Percentiles rank a stretch among this genome's conserved stretches.
Evolutionary conservation across 1,140 invertebrate genomes (phyloP).

Genomic region (Trissolcus basalis): DNA sequence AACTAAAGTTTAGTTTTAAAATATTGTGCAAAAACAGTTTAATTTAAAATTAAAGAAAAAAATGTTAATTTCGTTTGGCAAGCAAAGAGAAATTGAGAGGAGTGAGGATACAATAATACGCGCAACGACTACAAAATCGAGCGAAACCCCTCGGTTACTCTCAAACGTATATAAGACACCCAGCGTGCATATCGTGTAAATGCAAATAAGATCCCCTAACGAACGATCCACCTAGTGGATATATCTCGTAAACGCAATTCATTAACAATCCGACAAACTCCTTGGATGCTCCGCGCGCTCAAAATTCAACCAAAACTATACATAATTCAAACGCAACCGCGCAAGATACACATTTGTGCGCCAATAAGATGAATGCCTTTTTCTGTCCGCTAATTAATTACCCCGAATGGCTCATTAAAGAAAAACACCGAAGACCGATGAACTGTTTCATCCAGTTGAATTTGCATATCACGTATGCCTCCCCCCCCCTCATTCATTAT

Average conservation of each 20-base stretch:
- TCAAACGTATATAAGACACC: conserved; percentile 54
- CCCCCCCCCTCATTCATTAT: too few relatives aligned
- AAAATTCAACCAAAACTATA: conserved; percentile 49
- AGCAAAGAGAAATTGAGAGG: neutral
- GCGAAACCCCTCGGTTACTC: conserved; percentile 37
- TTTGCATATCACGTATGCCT: too few relatives aligned
- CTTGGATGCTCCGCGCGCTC: conserved; percentile 47
- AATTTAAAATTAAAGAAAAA: too few relatives aligned
- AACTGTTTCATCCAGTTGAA: neutral
- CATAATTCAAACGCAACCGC: conserved; percentile 44
- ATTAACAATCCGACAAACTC: conserved; percentile 61
- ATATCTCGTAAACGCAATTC: conserved; percentile 60
- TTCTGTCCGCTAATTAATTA: conserved; percentile 31
- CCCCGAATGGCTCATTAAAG: conserved; percentile 15
- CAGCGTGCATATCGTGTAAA: conserved; percentile 61
- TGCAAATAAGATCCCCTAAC: conserved; percentile 60
- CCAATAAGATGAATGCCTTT: conserved; percentile 28
- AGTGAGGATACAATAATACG: conserved; percentile 29
- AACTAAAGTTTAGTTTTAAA: too few relatives aligned
- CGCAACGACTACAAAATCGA: conserved; percentile 23
- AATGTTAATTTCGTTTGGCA: neutral
- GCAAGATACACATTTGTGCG: conserved; percentile 14
- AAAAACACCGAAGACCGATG: conserved; percentile 24
- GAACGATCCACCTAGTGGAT: conserved; percentile 58
- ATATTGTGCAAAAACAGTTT: too few relatives aligned